Base-by-base conservation (phyloP, 2,113 vertebrate species). In the Plecturocebus donacophilus region DNA sequence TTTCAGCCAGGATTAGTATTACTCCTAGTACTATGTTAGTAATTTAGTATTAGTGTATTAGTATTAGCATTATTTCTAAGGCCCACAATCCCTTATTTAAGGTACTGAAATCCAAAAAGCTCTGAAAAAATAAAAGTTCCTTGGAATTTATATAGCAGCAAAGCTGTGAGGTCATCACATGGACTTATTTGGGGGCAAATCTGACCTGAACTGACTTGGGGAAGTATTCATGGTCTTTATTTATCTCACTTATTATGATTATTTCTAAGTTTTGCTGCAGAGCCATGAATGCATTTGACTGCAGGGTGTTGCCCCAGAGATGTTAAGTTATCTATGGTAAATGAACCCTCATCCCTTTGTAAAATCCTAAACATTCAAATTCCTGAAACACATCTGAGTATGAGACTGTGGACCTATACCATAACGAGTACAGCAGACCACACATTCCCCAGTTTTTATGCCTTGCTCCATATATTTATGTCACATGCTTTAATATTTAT, bases 361-460 rank as follows among this genome's bases (percentile, higher is more conserved):
- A 12, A 86, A 84, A 47, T 10, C 7, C 45, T 6, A 5, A 32
- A 30, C 71, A 11, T 19, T n/a, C 56, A 8, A 47, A 14, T 30
- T 47, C 38, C 73, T 25, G 35, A 58, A 54, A 58, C 2, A 14
- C 30, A 7, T 42, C 38, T 0, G 12, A 1, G 23, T 40, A 11
- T 1, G 8, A 13, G 49, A 56, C 17, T 11, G 27, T 11, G 52
- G 38, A 2, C 10, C 45, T 40, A 4, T 17, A 14, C 47, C 27
- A 3, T 0, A 6, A 3, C 2, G 25, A 8, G 42, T 38, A 32
- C 17, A 0, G 25, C 70, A 4, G 0, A 17, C 14, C 6, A 2
- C 5, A 0, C 1, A 2, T 38, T 25, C 56, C n/a, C 9, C 23
- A 9, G 8, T 14, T 12, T 47, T 3, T 0, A 12, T 42, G 56